A percentile compares a stretch with the other conserved stretches of the same genome.
Conservation (phyloP, 2,888 invertebrate genomes). For the Dryobota labecula region DNA sequence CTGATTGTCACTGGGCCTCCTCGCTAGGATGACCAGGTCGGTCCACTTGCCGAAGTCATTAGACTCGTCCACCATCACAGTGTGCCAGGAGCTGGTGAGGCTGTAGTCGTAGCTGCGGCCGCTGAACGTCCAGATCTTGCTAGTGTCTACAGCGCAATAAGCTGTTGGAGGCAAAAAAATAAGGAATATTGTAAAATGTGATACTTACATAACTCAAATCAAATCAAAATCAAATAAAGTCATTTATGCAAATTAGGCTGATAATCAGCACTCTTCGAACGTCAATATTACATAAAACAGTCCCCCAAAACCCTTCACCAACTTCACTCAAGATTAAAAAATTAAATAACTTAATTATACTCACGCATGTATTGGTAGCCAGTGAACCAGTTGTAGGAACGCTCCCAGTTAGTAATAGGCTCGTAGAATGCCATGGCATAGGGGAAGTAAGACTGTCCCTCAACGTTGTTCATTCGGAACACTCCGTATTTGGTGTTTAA, state of each 20-base stretch:
- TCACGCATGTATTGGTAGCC: constrained; percentile 89
- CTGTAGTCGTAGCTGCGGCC: constrained; percentile 90
- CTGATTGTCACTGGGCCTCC: constrained; percentile 75
- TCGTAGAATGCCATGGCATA: constrained; percentile 77
- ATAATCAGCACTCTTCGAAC: too few relatives aligned
- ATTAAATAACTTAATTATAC: constrained; percentile 68
- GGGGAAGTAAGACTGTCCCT: constrained; percentile 25
- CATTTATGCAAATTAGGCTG: too few relatives aligned
- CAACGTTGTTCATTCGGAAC: constrained; percentile 78
- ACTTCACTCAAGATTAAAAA: not conserved
- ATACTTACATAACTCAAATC: not conserved
- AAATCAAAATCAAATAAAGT: too few relatives aligned
- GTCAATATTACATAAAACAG: too few relatives aligned
- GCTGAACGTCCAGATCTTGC: constrained; percentile 92
- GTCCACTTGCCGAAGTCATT: constrained; percentile 66
- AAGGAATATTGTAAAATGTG: not conserved
- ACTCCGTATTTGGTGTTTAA: constrained; percentile 85
- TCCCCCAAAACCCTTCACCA: too few relatives aligned
- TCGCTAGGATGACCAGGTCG: constrained; percentile 81
- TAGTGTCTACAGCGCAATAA: constrained; percentile 91
- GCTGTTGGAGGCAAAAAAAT: constrained; percentile 77
- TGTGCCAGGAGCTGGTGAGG: constrained; percentile 91
- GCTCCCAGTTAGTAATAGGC: constrained; percentile 72
- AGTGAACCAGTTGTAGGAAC: constrained; percentile 76
- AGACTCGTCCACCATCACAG: constrained; percentile 88